phyloP scores from a whole-genome alignment of 2,113 vertebrate genomes.

The Garra rufa region DNA sequence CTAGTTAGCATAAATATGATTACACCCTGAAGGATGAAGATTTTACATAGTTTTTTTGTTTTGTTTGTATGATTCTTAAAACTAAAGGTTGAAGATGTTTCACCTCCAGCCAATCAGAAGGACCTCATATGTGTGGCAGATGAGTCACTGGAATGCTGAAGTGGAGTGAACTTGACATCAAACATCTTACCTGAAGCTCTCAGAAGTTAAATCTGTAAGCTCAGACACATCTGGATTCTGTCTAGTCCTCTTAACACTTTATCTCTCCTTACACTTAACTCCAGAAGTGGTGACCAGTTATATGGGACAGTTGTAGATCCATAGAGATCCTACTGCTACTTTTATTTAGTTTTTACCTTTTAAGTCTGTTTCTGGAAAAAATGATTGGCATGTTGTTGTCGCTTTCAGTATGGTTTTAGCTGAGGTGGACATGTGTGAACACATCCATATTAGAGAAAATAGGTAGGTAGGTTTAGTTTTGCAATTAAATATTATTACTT shows the following conservation, averaged over 20 bases:
- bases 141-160: constrained; percentile 64
- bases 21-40: background rate
- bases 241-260: background rate
- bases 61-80: background rate
- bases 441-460: background rate
- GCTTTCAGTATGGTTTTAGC: background rate
- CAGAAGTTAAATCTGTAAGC: background rate
- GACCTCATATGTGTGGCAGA: constrained; percentile 66
- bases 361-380: background rate
- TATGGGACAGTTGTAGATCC: background rate
- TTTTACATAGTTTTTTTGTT: background rate
- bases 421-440: background rate
- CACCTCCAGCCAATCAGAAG: background rate
- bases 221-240: constrained; percentile 11
- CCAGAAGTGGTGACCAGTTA: background rate
- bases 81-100: background rate
- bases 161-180: constrained; percentile 53
- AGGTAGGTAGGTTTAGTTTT: background rate
- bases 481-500: background rate
- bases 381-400: background rate
- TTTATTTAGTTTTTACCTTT: background rate
- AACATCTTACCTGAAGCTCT: constrained; percentile 44
- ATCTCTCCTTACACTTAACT: background rate
- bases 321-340: background rate
- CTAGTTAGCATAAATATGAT: background rate